Evolutionary conservation across 2,888 invertebrate species (phyloP), one percentile per base, ranked within the genome.

Genomic region (Microctonus hyperodae): DNA sequence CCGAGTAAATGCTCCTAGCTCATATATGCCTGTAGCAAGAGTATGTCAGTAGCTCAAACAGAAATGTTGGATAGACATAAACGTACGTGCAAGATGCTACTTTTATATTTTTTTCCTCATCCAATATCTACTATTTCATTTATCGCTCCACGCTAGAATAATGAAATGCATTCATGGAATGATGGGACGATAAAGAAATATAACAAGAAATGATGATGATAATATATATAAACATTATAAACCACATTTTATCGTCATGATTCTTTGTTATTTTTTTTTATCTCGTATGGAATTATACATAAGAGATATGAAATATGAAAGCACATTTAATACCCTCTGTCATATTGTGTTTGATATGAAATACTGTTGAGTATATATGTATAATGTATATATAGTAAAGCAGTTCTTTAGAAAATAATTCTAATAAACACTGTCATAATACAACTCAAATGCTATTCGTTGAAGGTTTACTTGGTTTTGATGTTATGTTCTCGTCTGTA

Each of bases 111-210:
- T 44, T 44, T 16, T 44, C 1, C 11, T 3, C 20, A 25, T 55
- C 53, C 62, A 33, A 35, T 25, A n/a, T n/a, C n/a, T n/a, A 35
- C 13, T 22, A 37, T 53, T 62, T 7, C 53, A 62, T 53, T 44
- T 53, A 53, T 37, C 37, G 51, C 35, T 62, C 23, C 2, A 16
- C 22, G 9, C 16, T 16, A 16, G 23, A 37, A 62, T 62, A 62
- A 62, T 62, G 53, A 53, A 62, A n/a, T 35, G 53, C 16, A 62
- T 37, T 62, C 51, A 62, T 50, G 23, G 37, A 40, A 37, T 62
- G 35, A 51, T 53, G 10, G 37, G 40, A 35, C n/a, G 5, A 58
- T 23, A 48, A 28, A 11, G n/a, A 48, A 16, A 23, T 48, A 31
- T 10, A 7, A 16, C 55, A 10, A 50, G 53, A 31, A 31, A 55